phyloP scores from a whole-genome alignment of 2,113 vertebrate species.

The Syngnathoides biaculeatus region DNA sequence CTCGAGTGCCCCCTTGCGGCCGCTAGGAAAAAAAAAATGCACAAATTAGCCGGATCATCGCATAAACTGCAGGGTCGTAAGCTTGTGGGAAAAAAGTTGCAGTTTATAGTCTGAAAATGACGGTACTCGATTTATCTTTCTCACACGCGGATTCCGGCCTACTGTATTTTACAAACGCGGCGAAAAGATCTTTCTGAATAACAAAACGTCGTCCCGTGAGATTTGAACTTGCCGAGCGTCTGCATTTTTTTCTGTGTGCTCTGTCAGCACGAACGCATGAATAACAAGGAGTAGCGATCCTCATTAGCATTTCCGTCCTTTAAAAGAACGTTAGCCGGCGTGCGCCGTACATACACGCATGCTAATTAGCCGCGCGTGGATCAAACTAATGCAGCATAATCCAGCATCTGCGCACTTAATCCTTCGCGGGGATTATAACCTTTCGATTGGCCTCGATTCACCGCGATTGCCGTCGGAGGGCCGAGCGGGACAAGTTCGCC shows the following conservation, averaged over 20 bases:
- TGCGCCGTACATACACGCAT: neutral
- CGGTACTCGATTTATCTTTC: too few relatives aligned
- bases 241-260: neutral
- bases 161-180: neutral
- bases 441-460: neutral
- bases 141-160: too few relatives aligned
- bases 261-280: neutral
- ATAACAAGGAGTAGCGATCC: neutral
- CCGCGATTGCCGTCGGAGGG: neutral
- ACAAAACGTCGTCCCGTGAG: neutral
- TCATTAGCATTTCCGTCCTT: neutral
- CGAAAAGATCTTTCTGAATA: neutral
- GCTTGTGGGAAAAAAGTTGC: too few relatives aligned
- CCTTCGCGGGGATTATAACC: neutral
- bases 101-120: too few relatives aligned
- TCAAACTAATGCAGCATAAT: slow-evolving; percentile 1
- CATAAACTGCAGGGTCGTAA: too few relatives aligned
- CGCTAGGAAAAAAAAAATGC: too few relatives aligned
- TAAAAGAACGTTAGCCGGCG: neutral
- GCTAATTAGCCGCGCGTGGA: neutral
- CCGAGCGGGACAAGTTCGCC: neutral
- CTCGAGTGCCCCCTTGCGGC: too few relatives aligned
- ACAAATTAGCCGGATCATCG: too few relatives aligned
- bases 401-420: neutral
- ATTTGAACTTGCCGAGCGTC: neutral